phyloP scores from a whole-genome alignment of 2,888 invertebrate genomes.

The Dorcus hopei region DNA sequence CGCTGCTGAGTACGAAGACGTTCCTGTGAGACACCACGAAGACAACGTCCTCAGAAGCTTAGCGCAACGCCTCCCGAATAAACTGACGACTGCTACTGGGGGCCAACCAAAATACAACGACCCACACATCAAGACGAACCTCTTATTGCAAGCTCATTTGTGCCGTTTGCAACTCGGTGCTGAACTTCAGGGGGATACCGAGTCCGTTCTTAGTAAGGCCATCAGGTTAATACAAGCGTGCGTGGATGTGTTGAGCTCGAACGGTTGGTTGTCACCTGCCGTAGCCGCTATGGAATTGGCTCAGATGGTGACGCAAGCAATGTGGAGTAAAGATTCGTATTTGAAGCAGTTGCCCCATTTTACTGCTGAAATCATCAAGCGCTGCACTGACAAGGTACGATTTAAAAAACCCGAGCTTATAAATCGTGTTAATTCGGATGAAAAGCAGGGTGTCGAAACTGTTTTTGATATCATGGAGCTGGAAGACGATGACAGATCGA shows the following conservation, averaged over 20 bases:
- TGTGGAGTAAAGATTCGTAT: constrained; percentile 99
- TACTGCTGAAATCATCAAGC: constrained; percentile 78
- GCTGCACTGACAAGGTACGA: constrained; percentile 82
- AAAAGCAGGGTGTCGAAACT: constrained; percentile 70
- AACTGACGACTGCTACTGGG: constrained; percentile 59
- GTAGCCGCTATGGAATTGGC: constrained; percentile 99
- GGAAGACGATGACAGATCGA: constrained; percentile 84
- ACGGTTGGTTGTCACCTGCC: constrained; percentile 97
- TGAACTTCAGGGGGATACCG: constrained; percentile 95
- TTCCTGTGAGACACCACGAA: constrained; percentile 93
- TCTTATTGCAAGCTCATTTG: constrained; percentile 92
- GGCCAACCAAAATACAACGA: constrained; percentile 82
- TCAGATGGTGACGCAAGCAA: constrained; percentile 99
- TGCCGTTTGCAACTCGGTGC: constrained; percentile 92
- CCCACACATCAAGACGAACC: constrained; percentile 95
- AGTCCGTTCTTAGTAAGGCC: constrained; percentile 81
- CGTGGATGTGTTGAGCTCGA: constrained; percentile 89
- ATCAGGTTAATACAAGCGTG: constrained; percentile 90
- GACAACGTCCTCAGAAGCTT: constrained; percentile 73
- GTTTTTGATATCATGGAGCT: constrained; percentile 96
- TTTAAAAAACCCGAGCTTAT: background rate
- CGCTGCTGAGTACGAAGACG: constrained; percentile 93
- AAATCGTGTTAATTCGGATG: background rate
- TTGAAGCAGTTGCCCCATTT: constrained; percentile 97
- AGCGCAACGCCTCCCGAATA: constrained; percentile 57